phyloP scores from a whole-genome alignment of 2,797 vertebrate species.

The Enteromius radiatus region DNA sequence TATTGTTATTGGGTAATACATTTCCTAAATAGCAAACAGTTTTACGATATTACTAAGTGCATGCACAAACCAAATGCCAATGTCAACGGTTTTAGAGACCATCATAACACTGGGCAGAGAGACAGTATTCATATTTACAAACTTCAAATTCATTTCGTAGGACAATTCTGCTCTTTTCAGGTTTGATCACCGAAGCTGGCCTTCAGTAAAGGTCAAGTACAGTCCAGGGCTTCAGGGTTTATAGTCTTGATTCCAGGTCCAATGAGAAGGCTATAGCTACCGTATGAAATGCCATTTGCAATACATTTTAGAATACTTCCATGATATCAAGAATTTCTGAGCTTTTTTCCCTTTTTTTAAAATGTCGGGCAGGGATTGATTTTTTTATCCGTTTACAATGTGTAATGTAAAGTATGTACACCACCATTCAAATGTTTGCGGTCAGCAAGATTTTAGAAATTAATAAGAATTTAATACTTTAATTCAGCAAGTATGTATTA shows the following conservation, averaged over 20 bases:
- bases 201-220: background rate
- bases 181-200: background rate
- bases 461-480: background rate
- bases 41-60: slow-evolving; percentile 74
- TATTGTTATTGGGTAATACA: slow-evolving; percentile 58
- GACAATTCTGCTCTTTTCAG: slow-evolving; percentile 2
- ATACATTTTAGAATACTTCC: background rate
- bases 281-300: background rate
- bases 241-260: background rate
- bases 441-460: background rate
- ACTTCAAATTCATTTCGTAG: background rate
- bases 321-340: background rate
- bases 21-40: slow-evolving; percentile 57
- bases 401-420: background rate
- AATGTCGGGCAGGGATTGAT: background rate
- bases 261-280: background rate
- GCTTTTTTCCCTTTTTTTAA: background rate
- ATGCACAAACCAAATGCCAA: slow-evolving; percentile 85
- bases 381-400: background rate
- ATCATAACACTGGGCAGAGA: slow-evolving; percentile 79
- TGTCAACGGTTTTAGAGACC: slow-evolving; percentile 70
- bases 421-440: background rate
- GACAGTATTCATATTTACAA: slow-evolving; percentile 88
- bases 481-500: background rate
- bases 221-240: background rate